Percentiles rank a stretch among this genome's conserved stretches.
Evolutionary conservation across 37 sponge, comb jelly and placozoan genomes (phyloP).

Genomic region (Ianthella basta): DNA sequence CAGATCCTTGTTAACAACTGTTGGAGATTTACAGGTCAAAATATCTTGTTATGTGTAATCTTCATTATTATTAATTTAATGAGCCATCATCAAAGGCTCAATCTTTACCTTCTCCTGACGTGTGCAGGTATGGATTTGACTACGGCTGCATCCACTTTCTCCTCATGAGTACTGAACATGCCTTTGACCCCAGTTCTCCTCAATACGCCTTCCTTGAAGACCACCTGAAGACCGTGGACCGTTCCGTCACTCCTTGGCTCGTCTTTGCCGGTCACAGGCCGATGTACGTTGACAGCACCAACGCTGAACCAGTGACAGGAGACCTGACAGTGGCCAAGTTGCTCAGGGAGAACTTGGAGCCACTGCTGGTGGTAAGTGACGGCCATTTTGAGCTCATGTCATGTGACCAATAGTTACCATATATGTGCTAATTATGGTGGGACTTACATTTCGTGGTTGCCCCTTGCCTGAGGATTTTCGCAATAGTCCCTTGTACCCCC

Average conservation of each 20-base stretch:
- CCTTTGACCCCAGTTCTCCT: conserved; percentile 36
- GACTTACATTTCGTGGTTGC: too few relatives aligned
- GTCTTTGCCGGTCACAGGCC: conserved; percentile 84
- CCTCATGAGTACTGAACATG: conserved; percentile 84
- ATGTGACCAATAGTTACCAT: too few relatives aligned
- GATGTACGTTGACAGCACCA: conserved; percentile 71
- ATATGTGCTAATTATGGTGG: too few relatives aligned
- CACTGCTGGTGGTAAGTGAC: conserved; percentile 57
- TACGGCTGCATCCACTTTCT: conserved; percentile 75
- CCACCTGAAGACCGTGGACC: conserved; percentile 62
- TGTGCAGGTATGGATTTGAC: conserved; percentile 70
- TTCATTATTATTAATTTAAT: too few relatives aligned
- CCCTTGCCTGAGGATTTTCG: too few relatives aligned
- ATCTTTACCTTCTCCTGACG: too few relatives aligned
- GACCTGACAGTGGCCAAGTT: conserved; percentile 39
- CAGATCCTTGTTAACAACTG: too few relatives aligned
- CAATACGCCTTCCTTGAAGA: conserved; percentile 59
- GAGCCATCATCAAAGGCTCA: too few relatives aligned
- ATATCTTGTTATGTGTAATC: too few relatives aligned
- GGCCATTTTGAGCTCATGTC: too few relatives aligned
- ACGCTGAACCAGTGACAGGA: neutral
- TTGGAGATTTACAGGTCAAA: too few relatives aligned
- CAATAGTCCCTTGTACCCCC: too few relatives aligned
- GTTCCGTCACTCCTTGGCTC: conserved; percentile 79
- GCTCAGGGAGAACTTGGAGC: conserved; percentile 54